Base-by-base conservation (phyloP, 2,797 vertebrate genomes). In the Helostoma temminkii region DNA sequence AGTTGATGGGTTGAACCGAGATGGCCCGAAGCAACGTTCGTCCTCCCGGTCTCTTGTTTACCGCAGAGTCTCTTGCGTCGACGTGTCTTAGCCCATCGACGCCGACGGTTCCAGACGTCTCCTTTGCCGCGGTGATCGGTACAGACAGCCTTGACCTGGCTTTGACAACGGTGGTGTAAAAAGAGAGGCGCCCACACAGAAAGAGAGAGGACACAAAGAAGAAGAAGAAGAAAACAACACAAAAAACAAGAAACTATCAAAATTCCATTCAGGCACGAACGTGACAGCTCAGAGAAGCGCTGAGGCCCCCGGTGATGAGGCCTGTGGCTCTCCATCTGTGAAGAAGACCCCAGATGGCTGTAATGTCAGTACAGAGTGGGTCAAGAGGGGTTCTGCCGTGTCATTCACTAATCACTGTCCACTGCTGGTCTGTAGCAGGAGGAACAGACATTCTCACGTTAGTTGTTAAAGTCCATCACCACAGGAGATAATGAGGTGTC, bases 231-330 rank as follows among this genome's bases (percentile, higher is more conserved):
- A 75, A 65, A 72, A 78, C 45, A 75, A 70, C 53, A 70, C 19
- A 80, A 65, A 82, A 71, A 76, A 15, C 10, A 50, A 69, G 24
- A 76, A 77, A 78, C 42, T 62, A 73, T 86, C 65, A 84, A 84
- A 88, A 89, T 75, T 88, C 86, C 88, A 86, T 84, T 86, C 86
- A 93, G 89, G 92, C 92, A 93, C 90, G 21, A 89, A 88, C 15
- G 85, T 86, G 88, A 82, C 85, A 80, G 86, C 86, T 88, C 67
- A 66, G 75, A 72, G 71, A 48, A 41, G 74, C 41, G 11, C 42
- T 9, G 56, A 67, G 75, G 71, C 75, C 74, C 74, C 55, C 12
- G 47, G 70, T 55, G 61, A 68, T 9, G 72, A n/a, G 71, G 64
- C 67, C 64, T 37, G 22, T 48, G 55, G 71, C 58, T 79, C 68